Percentiles rank a stretch among this genome's conserved stretches.
phyloP scores from a whole-genome alignment of 1,140 invertebrate genomes.

The Delia radicum region DNA sequence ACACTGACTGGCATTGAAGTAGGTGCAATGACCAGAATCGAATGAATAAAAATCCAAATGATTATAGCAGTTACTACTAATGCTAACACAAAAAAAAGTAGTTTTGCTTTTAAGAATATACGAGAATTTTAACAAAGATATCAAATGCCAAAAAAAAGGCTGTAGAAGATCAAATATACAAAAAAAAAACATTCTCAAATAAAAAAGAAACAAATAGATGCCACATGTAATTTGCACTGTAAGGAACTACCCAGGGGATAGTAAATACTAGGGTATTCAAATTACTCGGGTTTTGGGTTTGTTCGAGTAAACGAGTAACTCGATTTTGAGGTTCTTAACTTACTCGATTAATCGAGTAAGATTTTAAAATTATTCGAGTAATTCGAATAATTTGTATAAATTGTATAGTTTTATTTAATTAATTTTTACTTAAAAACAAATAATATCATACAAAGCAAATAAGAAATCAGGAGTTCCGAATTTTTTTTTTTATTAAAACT shows the following conservation, averaged over 20 bases:
- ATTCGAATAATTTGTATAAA: too few relatives aligned
- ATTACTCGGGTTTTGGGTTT: too few relatives aligned
- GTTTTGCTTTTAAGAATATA: neutral
- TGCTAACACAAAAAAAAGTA: neutral
- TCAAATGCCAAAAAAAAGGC: constrained; percentile 12
- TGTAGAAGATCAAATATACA: constrained; percentile 17
- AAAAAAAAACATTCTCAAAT: neutral
- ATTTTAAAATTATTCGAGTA: too few relatives aligned
- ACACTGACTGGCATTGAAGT: neutral
- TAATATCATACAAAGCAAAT: too few relatives aligned
- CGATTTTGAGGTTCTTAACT: too few relatives aligned
- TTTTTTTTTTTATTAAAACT: too few relatives aligned
- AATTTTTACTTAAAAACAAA: too few relatives aligned
- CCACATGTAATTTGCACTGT: neutral
- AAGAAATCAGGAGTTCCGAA: too few relatives aligned
- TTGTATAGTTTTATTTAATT: too few relatives aligned
- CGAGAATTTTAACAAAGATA: neutral
- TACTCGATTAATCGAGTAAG: too few relatives aligned
- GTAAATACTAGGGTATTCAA: too few relatives aligned
- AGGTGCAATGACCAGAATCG: constrained; percentile 13
- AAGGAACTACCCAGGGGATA: neutral
- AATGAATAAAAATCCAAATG: neutral
- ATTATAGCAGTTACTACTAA: neutral
- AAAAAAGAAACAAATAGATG: neutral
- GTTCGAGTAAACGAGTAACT: too few relatives aligned